Base-by-base conservation (phyloP, 2,888 invertebrate genomes). In the Callyntrura guangdongensis region DNA sequence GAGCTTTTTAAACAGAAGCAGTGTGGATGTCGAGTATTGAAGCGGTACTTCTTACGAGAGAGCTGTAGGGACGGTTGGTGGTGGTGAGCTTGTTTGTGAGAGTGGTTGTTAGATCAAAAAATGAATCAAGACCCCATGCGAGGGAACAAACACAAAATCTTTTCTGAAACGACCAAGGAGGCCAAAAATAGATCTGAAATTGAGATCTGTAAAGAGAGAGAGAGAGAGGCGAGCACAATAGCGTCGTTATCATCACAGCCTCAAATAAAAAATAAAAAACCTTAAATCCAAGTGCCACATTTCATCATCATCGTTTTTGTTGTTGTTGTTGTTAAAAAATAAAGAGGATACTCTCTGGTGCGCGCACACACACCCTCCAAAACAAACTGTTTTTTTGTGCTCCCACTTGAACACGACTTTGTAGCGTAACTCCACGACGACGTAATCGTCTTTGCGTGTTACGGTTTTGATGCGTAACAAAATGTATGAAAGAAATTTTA, bases 121-220 rank as follows among this genome's bases (percentile, higher is more conserved):
- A 74, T 49, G 77, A 59, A 79, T 86, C 79, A 64, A 86, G 86
- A 49, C 86, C 86, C 53, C 86, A 86, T 86, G 79, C 9, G 36
- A 36, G 36, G 36, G 36, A 36, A 36, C 36, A 4, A 36, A 36
- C 36, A 36, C 36, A 6, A 36, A 36, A 36, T 36, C 36, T 36
- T 36, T 36, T 36, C 36, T 36, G 6, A 36, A 36, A 36, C 49
- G 49, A 53, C 53, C 49, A 53, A 53, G 36, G 36, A 36, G 36
- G 56, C 59, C 72, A 17, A 72, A 85, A 85, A 85, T 85, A 85
- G 85, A 85, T 85, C 82, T 20, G 12, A 81, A 36, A 67, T 27
- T 27, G 27, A 67, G 67, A 69, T 69, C 69, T 53, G 53, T 2
- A 53, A 9, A 11, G 14, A 14, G 53, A 53, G 53, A 53, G 12